These are phyloP conservation scores for Corythoichthys haematopterus DNA, from an alignment of 2,113 vertebrate genomes.

Conservation along the genomic window DNA sequence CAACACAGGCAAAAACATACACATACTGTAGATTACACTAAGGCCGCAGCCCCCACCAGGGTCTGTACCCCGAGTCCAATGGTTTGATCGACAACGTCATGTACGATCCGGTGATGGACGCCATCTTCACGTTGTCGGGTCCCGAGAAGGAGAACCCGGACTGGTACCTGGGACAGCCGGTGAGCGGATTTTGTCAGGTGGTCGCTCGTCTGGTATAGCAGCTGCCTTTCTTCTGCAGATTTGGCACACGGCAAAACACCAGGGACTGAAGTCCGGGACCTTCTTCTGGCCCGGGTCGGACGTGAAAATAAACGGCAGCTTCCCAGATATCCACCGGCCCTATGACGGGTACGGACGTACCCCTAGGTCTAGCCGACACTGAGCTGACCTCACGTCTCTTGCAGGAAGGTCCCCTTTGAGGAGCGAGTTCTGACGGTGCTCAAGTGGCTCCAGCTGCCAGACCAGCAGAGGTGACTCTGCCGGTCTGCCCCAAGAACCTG, in stretches of 20 bases:
- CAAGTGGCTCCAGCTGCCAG: conserved; percentile 70
- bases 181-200: conserved; percentile 27
- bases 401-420: conserved; percentile 67
- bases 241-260: conserved; percentile 86
- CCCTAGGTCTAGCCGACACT: not conserved
- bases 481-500: not conserved
- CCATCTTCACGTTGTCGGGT: conserved; percentile 65
- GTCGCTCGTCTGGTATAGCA: not conserved
- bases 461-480: conserved; percentile 45
- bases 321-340: conserved; percentile 74
- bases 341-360: conserved; percentile 75
- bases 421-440: conserved; percentile 65
- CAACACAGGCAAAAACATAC: not conserved
- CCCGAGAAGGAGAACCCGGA: conserved; percentile 65
- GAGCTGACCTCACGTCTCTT: not conserved
- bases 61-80: conserved; percentile 74
- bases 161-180: conserved; percentile 75
- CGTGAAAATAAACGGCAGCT: conserved; percentile 80
- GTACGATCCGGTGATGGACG: conserved; percentile 72
- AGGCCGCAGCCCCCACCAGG: conserved; percentile 39
- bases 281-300: conserved; percentile 97
- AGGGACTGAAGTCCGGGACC: conserved; percentile 80
- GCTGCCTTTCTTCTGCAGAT: conserved; percentile 67
- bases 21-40: too few relatives aligned
- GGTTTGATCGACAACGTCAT: conserved; percentile 74